A percentile compares a stretch with the other conserved stretches of the same genome.
These are phyloP conservation scores for Littorina saxatilis DNA, from an alignment of 1,140 invertebrate species.

Conservation along the genomic window DNA sequence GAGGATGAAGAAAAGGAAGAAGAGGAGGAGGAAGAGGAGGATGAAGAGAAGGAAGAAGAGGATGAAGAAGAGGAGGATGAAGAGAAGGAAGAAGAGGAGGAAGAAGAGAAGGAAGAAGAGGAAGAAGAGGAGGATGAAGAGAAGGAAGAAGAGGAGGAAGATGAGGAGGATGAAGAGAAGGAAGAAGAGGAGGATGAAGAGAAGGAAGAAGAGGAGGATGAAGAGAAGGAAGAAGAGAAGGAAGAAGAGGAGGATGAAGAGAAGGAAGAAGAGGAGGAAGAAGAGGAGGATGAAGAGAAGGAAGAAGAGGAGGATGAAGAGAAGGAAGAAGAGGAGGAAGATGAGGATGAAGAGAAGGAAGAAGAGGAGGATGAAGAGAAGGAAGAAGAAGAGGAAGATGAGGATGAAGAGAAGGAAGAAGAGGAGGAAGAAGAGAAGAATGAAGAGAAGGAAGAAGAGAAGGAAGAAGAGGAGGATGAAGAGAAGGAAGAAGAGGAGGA, in stretches of 20 bases:
- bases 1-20: no score
- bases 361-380: no score
- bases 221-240: not conserved
- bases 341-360: not conserved
- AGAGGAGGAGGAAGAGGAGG: no score
- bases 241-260: no score
- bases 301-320: no score
- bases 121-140: not conserved
- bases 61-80: not conserved
- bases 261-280: not conserved
- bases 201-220: not conserved
- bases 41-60: no score
- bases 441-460: not conserved
- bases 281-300: not conserved
- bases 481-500: no score
- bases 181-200: not conserved
- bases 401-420: no score
- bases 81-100: not conserved
- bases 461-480: not conserved
- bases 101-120: not conserved
- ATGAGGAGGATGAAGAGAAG: not conserved
- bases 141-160: not conserved
- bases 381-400: not conserved
- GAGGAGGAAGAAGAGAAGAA: no score
- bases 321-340: not conserved